Percentiles rank a stretch among this genome's conserved stretches.
Conservation (phyloP, 1,140 invertebrate species). For the Zaprionus capensis region DNA sequence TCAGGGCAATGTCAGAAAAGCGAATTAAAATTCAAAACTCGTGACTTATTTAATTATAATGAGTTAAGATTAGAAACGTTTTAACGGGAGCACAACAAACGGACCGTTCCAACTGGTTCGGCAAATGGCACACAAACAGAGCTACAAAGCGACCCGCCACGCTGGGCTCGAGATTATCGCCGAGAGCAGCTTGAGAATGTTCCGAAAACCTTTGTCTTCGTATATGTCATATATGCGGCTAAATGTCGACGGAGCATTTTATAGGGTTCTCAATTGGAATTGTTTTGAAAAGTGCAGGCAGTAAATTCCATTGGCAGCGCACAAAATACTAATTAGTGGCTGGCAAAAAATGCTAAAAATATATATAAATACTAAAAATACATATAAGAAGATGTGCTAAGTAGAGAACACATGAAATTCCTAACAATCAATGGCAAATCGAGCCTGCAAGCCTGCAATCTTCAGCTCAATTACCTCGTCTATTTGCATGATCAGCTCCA, state of each 20-base stretch:
- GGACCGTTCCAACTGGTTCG: constrained; percentile 40
- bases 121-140: constrained; percentile 65
- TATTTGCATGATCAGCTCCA: constrained; percentile 29
- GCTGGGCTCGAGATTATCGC: constrained; percentile 21
- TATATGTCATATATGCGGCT: constrained; percentile 34
- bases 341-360: neutral
- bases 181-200: constrained; percentile 27
- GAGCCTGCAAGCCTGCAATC: neutral
- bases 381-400: neutral
- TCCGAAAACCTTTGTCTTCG: constrained; percentile 20
- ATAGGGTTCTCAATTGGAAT: neutral
- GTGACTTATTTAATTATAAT: constrained; percentile 83
- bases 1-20: constrained; percentile 56
- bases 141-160: constrained; percentile 38
- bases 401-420: neutral
- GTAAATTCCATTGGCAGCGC: neutral
- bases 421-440: neutral
- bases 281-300: neutral
- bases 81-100: constrained; percentile 63
- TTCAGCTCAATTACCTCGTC: constrained; percentile 3
- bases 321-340: constrained; percentile 20
- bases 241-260: constrained; percentile 25
- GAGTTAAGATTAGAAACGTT: constrained; percentile 80
- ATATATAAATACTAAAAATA: neutral
- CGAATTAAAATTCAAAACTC: constrained; percentile 83